Conservation (phyloP, 2,113 vertebrate genomes). For the Platysternon megacephalum region DNA sequence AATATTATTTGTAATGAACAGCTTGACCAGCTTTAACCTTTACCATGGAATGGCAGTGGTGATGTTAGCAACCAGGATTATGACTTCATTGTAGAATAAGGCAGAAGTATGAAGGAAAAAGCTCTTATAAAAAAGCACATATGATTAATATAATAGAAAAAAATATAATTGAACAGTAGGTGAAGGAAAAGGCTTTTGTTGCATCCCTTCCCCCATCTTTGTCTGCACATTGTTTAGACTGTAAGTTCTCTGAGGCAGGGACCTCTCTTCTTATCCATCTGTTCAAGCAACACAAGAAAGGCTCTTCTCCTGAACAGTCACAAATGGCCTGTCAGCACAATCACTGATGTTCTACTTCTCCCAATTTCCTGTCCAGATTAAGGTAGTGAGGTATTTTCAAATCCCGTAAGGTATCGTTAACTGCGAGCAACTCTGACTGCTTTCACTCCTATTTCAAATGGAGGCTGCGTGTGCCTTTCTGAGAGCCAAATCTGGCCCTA, state of each 20-base stretch:
- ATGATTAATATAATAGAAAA: neutral
- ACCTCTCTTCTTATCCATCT: neutral
- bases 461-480: neutral
- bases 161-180: neutral
- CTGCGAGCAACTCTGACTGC: neutral
- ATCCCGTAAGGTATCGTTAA: neutral
- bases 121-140: neutral
- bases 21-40: neutral
- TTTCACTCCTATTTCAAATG: neutral
- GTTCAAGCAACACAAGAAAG: neutral
- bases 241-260: neutral
- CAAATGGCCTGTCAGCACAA: neutral
- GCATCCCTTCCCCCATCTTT: neutral
- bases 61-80: neutral
- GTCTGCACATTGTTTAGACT: neutral
- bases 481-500: neutral
- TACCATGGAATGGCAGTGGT: neutral
- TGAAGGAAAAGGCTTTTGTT: neutral
- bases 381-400: neutral
- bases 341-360: neutral
- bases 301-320: neutral
- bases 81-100: neutral
- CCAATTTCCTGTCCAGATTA: neutral
- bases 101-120: neutral
- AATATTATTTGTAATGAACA: neutral